Conservation (phyloP, 2,113 vertebrate species). For the Asarcornis scutulata region DNA sequence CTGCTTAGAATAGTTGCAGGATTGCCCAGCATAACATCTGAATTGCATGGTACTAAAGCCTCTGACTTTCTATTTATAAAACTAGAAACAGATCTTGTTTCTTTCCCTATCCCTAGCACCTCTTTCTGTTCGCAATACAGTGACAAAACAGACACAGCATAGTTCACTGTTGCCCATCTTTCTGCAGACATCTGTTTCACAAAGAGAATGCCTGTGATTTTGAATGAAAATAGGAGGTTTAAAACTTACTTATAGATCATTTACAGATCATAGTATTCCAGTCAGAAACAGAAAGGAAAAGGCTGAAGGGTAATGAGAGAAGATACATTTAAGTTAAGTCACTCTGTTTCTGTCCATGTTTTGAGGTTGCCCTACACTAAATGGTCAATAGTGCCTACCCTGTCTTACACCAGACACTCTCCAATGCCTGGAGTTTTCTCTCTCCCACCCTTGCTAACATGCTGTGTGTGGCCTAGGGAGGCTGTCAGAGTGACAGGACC, state of each 20-base stretch:
- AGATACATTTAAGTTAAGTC: background rate
- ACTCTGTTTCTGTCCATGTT: background rate
- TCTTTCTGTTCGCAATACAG: background rate
- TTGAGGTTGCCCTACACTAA: background rate
- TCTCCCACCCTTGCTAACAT: background rate
- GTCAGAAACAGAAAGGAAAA: background rate
- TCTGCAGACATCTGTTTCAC: background rate
- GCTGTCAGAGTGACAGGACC: background rate
- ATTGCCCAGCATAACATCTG: background rate
- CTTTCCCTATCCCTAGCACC: background rate
- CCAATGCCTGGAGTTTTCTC: background rate
- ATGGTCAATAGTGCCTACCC: background rate
- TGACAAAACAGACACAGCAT: too few relatives aligned
- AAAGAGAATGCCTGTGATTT: background rate
- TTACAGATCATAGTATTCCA: background rate
- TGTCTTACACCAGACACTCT: background rate
- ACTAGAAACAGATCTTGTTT: background rate
- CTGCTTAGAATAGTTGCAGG: background rate
- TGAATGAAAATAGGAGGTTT: background rate
- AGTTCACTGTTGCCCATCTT: fast-evolving
- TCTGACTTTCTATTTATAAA: background rate
- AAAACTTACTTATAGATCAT: background rate
- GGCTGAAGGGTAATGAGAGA: background rate
- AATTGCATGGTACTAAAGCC: fast-evolving
- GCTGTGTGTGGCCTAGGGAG: background rate